A percentile compares a stretch with the other conserved stretches of the same genome.
These are phyloP conservation scores for Cactoblastis cactorum DNA, from an alignment of 2,888 invertebrate genomes.

Conservation along the genomic window DNA sequence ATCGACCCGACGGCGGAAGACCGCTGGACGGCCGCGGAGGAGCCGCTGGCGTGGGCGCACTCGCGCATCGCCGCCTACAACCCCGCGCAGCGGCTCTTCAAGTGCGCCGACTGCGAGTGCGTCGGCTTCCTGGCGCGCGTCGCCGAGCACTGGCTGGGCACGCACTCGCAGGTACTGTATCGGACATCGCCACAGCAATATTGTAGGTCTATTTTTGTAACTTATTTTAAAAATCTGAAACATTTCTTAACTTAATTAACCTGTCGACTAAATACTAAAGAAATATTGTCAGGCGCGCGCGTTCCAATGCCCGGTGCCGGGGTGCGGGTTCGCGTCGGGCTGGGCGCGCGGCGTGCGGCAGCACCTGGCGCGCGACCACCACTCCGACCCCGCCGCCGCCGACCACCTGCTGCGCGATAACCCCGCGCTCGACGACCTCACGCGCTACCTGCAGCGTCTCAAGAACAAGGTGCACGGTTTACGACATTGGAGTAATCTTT, in stretches of 20 bases:
- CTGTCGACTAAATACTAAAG: no score
- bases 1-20: constrained; percentile 71
- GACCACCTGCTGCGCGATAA: constrained; percentile 84
- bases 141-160: constrained; percentile 88
- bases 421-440: constrained; percentile 86
- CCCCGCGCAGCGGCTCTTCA: constrained; percentile 85
- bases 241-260: no score
- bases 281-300: constrained; percentile 84
- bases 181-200: no score
- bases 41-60: constrained; percentile 85
- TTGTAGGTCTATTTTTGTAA: no score
- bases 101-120: constrained; percentile 87
- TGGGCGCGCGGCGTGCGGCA: constrained; percentile 87
- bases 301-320: constrained; percentile 83
- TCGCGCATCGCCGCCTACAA: constrained; percentile 90
- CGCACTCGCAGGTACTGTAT: constrained; percentile 62
- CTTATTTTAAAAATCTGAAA: no score
- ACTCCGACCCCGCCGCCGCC: constrained; percentile 81
- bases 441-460: constrained; percentile 83
- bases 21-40: constrained; percentile 85
- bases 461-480: constrained; percentile 77
- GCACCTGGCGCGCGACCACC: constrained; percentile 86
- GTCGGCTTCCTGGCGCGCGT: constrained; percentile 86
- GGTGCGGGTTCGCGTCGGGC: constrained; percentile 86
- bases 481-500: background rate